Evolutionary conservation across 1,140 invertebrate genomes (phyloP), one percentile per base, ranked within the genome.

Genomic region (Frieseomelitta varia): DNA sequence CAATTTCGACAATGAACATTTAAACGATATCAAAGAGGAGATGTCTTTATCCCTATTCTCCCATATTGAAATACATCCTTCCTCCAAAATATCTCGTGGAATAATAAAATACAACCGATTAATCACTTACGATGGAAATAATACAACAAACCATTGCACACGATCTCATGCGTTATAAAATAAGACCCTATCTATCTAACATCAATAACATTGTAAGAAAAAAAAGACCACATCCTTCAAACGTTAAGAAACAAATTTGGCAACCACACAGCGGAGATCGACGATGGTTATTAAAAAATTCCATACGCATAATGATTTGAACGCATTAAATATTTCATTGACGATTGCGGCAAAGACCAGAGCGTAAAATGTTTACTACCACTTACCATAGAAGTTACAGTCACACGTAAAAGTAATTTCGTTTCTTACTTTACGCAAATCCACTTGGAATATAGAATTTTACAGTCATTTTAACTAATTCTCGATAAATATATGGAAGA

Each of bases 251-350:
- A 79, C 68, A 77, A 85, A 72, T 82, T 71, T 85, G 21, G 47
- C 39, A 87, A 81, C 82, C 83, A 87, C 81, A 85, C 79, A 81
- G 27, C 55, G 56, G 27, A 81, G 39, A 69, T 85, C 61, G 69
- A 85, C 72, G 61, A 79, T 24, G 39, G 39, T 76, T 51, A 51
- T 75, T 81, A 69, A 75, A 81, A 53, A 71, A n/a, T 39, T 73
- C 51, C 34, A 85, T 75, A 61, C 56, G 79, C 68, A 72, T 85
- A 63, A 39, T 85, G 56, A 73, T 74, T 55, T 21, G n/a, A 67
- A 58, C 51, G 73, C 21, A 34, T 78, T 53, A 72, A 87, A 82
- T 83, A 81, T 75, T 71, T 79, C 71, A 27, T 61, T 39, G 86
- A 47, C 71, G 61, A 72, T 67, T 30, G 39, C 39, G 56, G 67